Evolutionary conservation across 2,797 vertebrate species (phyloP), one percentile per base, ranked within the genome.

Genomic region (Poeciliopsis paucimaculata): DNA sequence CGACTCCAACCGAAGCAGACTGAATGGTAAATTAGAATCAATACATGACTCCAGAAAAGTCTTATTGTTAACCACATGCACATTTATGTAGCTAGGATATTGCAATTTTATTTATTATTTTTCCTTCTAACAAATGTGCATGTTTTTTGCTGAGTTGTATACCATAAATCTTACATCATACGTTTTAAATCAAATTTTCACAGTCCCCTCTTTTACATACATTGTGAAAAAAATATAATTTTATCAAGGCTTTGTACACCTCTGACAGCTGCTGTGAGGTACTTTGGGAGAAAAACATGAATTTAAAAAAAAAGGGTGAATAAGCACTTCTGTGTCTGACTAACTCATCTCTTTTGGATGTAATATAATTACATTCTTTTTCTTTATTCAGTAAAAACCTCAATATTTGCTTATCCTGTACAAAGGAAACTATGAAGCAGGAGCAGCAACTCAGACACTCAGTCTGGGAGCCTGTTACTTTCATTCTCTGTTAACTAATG

Each of bases 401-500:
- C 79, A 47, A 86, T 76, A 71, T 77, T 84, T 64, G 39, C 77
- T 75, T 77, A 72, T 78, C 78, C 72, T 84, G 81, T 68, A 76
- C 46, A 83, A 73, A 80, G 81, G 62, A 78, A 49, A 76, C 49
- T 55, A 62, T 79, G 86, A 26, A 66, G 80, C 86, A 86, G 84
- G 89, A 92, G 86, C 84, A 87, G 78, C 51, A 84, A 77, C 82
- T 91, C 82, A 85, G 75, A 74, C 70, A 74, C 81, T 87, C 72
- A 73, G 73, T 79, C 72, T 53, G 26, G 55, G 82, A 91, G 87
- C 91, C 84, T 87, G 89, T 92, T 89, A 90, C 88, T 88, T 86
- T 85, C 81, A 91, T 89, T 92, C 84, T 90, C 87, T 89, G 89
- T 91, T 91, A 91, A 92, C 88, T 84, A 86, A 77, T 89, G 82